Evolutionary conservation across 2,797 vertebrate species (phyloP).

Genomic region (Microctenopoma lineatum): DNA sequence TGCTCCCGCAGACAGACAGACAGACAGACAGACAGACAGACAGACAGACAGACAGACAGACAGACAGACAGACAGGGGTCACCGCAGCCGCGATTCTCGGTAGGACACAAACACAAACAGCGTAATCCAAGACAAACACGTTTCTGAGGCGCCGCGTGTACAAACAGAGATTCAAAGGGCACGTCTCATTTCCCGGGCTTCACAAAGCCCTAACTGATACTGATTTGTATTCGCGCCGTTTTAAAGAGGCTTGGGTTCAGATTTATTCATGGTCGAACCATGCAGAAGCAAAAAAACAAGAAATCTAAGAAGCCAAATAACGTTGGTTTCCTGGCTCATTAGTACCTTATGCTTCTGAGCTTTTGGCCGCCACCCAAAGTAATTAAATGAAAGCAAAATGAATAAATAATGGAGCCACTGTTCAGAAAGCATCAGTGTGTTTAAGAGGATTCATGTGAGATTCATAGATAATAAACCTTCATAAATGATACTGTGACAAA

Average conservation of each 20-base stretch:
- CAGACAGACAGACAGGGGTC: not conserved
- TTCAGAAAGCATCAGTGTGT: not conserved
- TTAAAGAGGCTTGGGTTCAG: not conserved
- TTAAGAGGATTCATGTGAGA: not conserved
- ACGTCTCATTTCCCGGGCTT: no score
- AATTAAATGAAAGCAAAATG: slow-evolving; percentile 13
- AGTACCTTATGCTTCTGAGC: slow-evolving; percentile 3
- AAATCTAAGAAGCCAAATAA: not conserved
- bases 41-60: no score
- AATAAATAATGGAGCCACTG: not conserved
- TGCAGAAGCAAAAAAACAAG: not conserved
- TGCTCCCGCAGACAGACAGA: not conserved
- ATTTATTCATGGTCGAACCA: not conserved
- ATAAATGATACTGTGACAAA: not conserved
- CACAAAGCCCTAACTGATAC: no score
- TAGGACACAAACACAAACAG: slow-evolving; percentile 32
- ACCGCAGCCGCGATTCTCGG: not conserved
- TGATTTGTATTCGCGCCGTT: not conserved
- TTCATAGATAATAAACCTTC: not conserved
- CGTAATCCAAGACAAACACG: slow-evolving; percentile 37
- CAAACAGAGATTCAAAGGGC: slow-evolving; percentile 39
- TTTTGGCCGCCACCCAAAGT: slow-evolving; percentile 15
- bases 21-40: not conserved
- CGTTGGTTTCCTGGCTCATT: not conserved
- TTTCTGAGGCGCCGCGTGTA: slow-evolving; percentile 43